phyloP scores from a whole-genome alignment of 1,140 invertebrate genomes.

The Hetaerina americana region DNA sequence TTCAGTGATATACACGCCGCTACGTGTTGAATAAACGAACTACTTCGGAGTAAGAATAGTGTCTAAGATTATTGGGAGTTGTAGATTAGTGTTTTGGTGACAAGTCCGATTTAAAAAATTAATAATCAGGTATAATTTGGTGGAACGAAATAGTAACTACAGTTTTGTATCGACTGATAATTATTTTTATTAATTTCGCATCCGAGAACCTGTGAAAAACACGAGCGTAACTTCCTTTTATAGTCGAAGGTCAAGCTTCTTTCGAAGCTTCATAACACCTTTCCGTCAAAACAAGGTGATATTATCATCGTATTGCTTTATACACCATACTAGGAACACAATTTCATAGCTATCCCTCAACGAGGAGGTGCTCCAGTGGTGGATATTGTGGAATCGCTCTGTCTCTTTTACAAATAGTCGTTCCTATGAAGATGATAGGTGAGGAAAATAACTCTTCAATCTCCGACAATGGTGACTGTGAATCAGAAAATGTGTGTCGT shows the following conservation, averaged over 20 bases:
- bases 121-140: too few relatives aligned
- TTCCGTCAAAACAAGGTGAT: too few relatives aligned
- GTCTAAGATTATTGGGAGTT: not conserved
- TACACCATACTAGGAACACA: too few relatives aligned
- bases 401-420: not conserved
- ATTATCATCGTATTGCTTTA: too few relatives aligned
- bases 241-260: not conserved
- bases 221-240: not conserved
- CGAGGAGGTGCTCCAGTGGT: not conserved
- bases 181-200: too few relatives aligned
- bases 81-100: too few relatives aligned
- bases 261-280: not conserved
- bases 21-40: not conserved
- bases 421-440: not conserved
- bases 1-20: not conserved
- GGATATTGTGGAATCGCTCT: not conserved
- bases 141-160: too few relatives aligned
- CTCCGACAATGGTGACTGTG: not conserved
- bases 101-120: too few relatives aligned
- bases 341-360: too few relatives aligned
- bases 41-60: not conserved
- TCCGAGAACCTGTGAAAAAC: too few relatives aligned
- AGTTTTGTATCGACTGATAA: too few relatives aligned
- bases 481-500: conserved; percentile 33
- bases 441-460: not conserved